These are phyloP conservation scores for Coendou prehensilis DNA, from an alignment of 2,797 vertebrate species.

Conservation along the genomic window DNA sequence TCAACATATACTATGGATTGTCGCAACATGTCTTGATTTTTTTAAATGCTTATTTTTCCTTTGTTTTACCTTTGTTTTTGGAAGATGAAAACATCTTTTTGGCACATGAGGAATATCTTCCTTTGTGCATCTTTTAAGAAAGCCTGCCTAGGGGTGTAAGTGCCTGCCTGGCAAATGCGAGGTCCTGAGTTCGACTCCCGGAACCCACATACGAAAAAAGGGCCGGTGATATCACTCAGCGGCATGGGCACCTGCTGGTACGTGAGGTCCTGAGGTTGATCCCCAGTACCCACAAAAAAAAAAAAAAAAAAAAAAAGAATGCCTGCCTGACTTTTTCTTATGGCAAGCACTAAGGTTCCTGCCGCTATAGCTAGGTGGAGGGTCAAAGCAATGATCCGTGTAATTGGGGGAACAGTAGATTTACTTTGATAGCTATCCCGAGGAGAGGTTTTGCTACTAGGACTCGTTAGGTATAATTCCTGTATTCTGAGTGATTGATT, in stretches of 20 bases:
- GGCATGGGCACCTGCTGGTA: no score
- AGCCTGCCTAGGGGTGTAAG: neutral
- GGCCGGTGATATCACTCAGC: no score
- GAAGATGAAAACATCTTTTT: conserved; percentile 20
- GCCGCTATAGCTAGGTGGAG: neutral
- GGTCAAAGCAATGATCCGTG: conserved; percentile 28
- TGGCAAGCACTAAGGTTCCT: neutral
- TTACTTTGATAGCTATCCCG: conserved; percentile 25
- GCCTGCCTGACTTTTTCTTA: neutral
- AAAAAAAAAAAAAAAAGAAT: no score
- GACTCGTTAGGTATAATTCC: conserved; percentile 32
- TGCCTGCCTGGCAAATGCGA: no score
- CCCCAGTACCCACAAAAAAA: no score
- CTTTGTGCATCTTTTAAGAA: neutral
- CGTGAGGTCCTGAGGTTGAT: no score
- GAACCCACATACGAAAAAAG: no score
- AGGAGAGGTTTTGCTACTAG: conserved; percentile 3
- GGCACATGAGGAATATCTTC: neutral
- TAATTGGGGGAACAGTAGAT: conserved; percentile 65
- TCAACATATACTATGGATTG: neutral
- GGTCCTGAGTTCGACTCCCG: no score
- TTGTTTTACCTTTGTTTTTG: conserved; percentile 40
- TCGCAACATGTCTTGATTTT: neutral
- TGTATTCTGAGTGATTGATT: conserved; percentile 61
- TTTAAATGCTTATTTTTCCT: neutral